phyloP scores from a whole-genome alignment of 2,888 invertebrate genomes.

The Lasioglossum leucozonium region DNA sequence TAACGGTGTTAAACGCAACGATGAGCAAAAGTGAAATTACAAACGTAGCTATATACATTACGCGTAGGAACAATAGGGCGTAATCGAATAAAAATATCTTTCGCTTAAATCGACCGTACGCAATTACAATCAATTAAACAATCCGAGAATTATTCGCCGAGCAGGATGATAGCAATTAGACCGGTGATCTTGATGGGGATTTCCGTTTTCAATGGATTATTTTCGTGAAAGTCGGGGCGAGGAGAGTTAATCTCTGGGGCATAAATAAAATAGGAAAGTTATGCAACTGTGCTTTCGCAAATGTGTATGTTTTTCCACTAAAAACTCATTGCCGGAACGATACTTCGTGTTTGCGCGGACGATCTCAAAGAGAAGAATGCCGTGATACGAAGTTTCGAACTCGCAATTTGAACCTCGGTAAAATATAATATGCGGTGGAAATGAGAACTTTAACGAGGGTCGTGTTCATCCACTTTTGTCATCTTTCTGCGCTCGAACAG shows the following conservation, averaged over 20 bases:
- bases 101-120: neutral
- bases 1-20: neutral
- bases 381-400: neutral
- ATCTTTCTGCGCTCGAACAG: neutral
- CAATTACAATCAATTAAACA: neutral
- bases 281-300: neutral
- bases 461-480: constrained; percentile 5
- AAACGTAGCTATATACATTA: neutral
- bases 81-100: neutral
- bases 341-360: neutral
- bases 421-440: neutral
- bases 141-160: neutral
- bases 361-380: neutral
- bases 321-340: neutral
- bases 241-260: neutral
- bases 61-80: neutral
- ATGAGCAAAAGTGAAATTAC: neutral
- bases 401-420: neutral
- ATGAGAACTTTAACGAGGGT: neutral
- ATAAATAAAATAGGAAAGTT: neutral
- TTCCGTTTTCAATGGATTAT: neutral
- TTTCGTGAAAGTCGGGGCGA: neutral
- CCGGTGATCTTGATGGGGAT: neutral
- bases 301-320: neutral
- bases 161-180: neutral